Conservation (phyloP, 2,888 invertebrate genomes). For the Pardosa pseudoannulata region DNA sequence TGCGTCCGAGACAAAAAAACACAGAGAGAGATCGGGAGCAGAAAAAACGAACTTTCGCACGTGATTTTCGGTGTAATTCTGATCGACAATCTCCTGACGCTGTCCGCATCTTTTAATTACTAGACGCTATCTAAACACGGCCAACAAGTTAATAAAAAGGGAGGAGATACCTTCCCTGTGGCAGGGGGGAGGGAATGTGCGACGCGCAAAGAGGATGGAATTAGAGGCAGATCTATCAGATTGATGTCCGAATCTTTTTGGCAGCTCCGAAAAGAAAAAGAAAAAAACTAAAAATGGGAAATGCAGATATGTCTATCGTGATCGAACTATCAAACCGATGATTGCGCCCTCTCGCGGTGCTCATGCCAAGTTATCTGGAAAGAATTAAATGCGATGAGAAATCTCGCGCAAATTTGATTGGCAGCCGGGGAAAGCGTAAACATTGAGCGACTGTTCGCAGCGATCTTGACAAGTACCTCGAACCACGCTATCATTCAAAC, state of each 20-base stretch:
- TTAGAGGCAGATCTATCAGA: constrained; percentile 7
- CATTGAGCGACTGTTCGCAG: neutral
- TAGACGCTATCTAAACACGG: neutral
- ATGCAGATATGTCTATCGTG: neutral
- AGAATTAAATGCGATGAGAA: constrained; percentile 5
- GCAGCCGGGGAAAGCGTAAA: neutral
- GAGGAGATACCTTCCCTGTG: neutral
- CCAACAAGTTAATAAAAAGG: neutral
- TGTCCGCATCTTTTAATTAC: constrained; percentile 1
- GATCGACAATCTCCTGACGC: neutral
- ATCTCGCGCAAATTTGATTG: constrained; percentile 15
- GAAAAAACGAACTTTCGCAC: neutral
- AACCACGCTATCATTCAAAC: too few relatives aligned
- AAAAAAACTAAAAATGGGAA: neutral
- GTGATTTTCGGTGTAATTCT: neutral
- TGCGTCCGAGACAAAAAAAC: too few relatives aligned
- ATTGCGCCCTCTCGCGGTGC: neutral
- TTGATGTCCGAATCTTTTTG: constrained; percentile 12
- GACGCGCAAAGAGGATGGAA: neutral
- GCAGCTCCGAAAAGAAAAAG: neutral
- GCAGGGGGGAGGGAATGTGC: neutral
- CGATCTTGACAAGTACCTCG: too few relatives aligned
- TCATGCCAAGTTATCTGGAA: neutral
- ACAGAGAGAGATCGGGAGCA: too few relatives aligned
- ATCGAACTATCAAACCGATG: constrained; percentile 14